phyloP scores from a whole-genome alignment of 2,113 vertebrate species.

The Oryzias woworae region DNA sequence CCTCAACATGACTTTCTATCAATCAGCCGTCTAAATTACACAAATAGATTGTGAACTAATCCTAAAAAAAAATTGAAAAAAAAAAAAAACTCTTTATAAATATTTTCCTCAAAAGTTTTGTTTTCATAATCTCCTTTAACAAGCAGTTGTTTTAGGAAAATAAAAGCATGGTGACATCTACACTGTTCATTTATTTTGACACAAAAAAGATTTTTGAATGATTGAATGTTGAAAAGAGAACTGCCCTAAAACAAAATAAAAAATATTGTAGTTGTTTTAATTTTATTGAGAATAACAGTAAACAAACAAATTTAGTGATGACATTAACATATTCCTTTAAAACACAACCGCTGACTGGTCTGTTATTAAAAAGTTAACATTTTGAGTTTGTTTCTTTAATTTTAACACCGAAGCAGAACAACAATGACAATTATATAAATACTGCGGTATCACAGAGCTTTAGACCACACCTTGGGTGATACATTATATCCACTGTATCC shows the following conservation, averaged over 20 bases:
- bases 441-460: constrained; percentile 27
- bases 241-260: too few relatives aligned
- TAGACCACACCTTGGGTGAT: constrained; percentile 27
- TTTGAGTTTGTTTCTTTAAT: constrained; percentile 16
- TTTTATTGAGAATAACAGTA: too few relatives aligned
- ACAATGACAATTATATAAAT: constrained; percentile 22
- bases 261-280: too few relatives aligned
- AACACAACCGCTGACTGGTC: constrained; percentile 9
- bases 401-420: constrained; percentile 33
- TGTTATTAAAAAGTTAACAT: constrained; percentile 24
- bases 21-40: too few relatives aligned
- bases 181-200: constrained; percentile 15
- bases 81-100: too few relatives aligned
- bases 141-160: constrained; percentile 9
- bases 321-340: constrained; percentile 11
- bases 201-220: constrained; percentile 9
- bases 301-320: too few relatives aligned
- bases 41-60: too few relatives aligned
- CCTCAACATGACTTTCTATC: too few relatives aligned
- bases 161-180: constrained; percentile 5
- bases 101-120: too few relatives aligned
- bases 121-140: too few relatives aligned
- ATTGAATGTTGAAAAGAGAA: constrained; percentile 18
- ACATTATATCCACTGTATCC: constrained; percentile 28
- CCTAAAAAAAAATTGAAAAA: too few relatives aligned